Conservation (phyloP, 2,888 invertebrate genomes). For the Conistra vaccinii region DNA sequence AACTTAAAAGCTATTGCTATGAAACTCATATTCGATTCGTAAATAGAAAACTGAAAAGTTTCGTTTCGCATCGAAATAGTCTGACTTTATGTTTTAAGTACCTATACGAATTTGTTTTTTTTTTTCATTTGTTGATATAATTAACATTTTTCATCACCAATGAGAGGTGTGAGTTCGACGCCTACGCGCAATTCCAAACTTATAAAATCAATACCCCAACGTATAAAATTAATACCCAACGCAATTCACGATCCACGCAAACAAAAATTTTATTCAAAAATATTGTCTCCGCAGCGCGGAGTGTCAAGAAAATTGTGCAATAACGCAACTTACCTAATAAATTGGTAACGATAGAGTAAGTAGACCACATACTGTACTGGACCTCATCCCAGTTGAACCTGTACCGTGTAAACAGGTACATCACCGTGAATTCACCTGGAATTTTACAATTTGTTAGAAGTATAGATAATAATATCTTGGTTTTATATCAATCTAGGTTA, state of each 20-base stretch:
- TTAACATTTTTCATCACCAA: background rate
- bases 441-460: constrained; percentile 43
- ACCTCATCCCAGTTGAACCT: constrained; percentile 91
- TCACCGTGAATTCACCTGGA: constrained; percentile 90
- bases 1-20: too few relatives aligned
- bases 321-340: constrained; percentile 61
- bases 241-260: background rate
- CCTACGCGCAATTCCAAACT: too few relatives aligned
- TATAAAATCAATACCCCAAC: too few relatives aligned
- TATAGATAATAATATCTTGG: background rate
- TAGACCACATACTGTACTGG: constrained; percentile 90
- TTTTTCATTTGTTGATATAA: too few relatives aligned
- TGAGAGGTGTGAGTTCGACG: background rate
- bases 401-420: constrained; percentile 90
- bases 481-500: constrained; percentile 11
- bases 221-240: too few relatives aligned
- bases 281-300: too few relatives aligned
- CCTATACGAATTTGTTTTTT: too few relatives aligned
- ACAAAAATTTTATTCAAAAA: background rate
- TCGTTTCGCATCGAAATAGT: too few relatives aligned
- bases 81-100: too few relatives aligned
- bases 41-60: too few relatives aligned
- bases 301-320: background rate
- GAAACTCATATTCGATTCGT: too few relatives aligned
- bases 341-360: constrained; percentile 89